Percentiles rank a stretch among this genome's conserved stretches.
Evolutionary conservation across 64 coral and sea anemone species (phyloP).

Genomic region (Hydrozoanthus tunicans): DNA sequence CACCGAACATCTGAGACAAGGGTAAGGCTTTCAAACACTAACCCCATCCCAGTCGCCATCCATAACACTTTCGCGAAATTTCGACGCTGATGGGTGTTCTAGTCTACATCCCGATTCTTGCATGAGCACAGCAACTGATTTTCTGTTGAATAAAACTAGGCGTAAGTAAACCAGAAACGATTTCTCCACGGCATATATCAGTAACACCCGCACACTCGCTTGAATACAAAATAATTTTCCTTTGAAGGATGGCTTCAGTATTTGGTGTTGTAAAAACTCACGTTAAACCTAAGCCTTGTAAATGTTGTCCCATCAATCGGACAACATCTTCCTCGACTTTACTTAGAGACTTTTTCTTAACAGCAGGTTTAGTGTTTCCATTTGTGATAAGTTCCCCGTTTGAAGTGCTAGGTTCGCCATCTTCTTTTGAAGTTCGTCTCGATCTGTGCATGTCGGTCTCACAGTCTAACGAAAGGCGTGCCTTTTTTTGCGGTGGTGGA

Average conservation of each 20-base stretch:
- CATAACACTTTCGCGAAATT: slow-evolving; percentile 96
- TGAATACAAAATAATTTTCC: slow-evolving; percentile 68
- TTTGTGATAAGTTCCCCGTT: slow-evolving; percentile 96
- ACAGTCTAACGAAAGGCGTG: slow-evolving; percentile 90
- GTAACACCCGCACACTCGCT: slow-evolving; percentile 52
- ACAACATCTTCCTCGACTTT: slow-evolving; percentile 97
- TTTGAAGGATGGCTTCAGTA: slow-evolving; percentile 40
- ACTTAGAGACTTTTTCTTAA: slow-evolving; percentile 83
- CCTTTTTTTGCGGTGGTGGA: slow-evolving; percentile 99
- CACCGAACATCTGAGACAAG: slow-evolving; percentile 51
- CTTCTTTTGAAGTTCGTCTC: slow-evolving; percentile 98
- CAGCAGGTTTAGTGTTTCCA: slow-evolving; percentile 89
- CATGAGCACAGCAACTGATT: slow-evolving; percentile 96
- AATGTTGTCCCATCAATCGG: slow-evolving; percentile 94
- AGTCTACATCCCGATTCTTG: slow-evolving; percentile 98
- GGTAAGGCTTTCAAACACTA: slow-evolving; percentile 70
- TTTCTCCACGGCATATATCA: slow-evolving; percentile 49
- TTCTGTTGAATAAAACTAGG: slow-evolving; percentile 83
- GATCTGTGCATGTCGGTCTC: slow-evolving; percentile 99
- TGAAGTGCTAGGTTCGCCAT: slow-evolving; percentile 96
- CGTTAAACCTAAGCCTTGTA: slow-evolving; percentile 96
- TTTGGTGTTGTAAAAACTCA: slow-evolving; percentile 74
- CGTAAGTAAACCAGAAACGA: slow-evolving; percentile 48
- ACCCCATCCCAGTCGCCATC: slow-evolving; percentile 98
- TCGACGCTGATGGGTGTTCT: slow-evolving; percentile 96